Evolutionary conservation across 2,888 invertebrate genomes (phyloP).

Genomic region (Stratiomys singularior): DNA sequence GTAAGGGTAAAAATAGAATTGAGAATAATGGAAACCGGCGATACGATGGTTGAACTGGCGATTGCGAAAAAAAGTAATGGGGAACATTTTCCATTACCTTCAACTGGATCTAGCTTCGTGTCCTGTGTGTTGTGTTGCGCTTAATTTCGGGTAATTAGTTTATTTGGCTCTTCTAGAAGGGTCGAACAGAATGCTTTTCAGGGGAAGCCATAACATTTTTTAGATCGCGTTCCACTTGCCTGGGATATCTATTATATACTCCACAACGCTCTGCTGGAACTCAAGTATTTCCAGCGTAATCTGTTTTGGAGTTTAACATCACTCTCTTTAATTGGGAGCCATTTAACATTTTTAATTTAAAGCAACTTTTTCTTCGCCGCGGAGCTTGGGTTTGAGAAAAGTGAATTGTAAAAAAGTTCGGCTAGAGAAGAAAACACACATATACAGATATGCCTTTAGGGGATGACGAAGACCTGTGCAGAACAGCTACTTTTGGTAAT

Average conservation of each 20-base stretch:
- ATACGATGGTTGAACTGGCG: neutral
- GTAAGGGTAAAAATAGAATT: neutral
- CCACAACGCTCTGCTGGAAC: constrained; percentile 6
- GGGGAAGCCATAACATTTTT: constrained; percentile 2
- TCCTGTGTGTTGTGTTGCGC: constrained; percentile 49
- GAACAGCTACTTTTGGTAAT: constrained; percentile 24
- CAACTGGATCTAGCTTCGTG: constrained; percentile 8
- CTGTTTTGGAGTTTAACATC: constrained; percentile 50
- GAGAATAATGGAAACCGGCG: constrained; percentile 28
- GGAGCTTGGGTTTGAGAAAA: neutral
- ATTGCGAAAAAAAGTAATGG: constrained; percentile 31
- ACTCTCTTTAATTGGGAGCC: constrained; percentile 52
- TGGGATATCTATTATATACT: neutral
- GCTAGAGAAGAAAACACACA: neutral
- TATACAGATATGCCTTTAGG: neutral
- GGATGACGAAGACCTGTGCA: constrained; percentile 10
- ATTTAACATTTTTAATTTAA: constrained; percentile 54
- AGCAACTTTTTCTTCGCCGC: constrained; percentile 23
- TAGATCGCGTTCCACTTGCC: neutral
- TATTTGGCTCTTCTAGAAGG: constrained; percentile 32
- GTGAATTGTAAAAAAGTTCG: neutral
- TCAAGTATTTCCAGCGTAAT: constrained; percentile 46
- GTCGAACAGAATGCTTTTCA: constrained; percentile 17
- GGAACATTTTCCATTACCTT: constrained; percentile 44
- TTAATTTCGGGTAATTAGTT: constrained; percentile 51